Base-by-base conservation (phyloP, 2,888 invertebrate species). In the Copidosoma aretas region DNA sequence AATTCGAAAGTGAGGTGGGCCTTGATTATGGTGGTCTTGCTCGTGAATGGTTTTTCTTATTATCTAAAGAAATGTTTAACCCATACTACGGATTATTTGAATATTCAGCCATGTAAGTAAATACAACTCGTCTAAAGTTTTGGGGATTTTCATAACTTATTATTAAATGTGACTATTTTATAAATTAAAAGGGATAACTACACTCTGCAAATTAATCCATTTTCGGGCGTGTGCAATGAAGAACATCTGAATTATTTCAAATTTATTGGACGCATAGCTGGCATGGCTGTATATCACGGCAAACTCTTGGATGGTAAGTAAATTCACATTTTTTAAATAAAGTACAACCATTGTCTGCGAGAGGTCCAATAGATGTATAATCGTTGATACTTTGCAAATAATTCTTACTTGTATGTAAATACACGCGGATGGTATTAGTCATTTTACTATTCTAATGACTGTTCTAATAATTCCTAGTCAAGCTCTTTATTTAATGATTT, bases 21-120 rank as follows among this genome's bases (percentile, higher is more conserved):
- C 84, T 91, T 86, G 98, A 98, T 86, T 98, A 98, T 85, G 98
- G 98, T 66, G 98, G 98, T 19, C 88, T 98, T 63, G 95, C 97
- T 0, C 89, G 98, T 71, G 98, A 99, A 86, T 98, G 98, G 97
- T 99, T 99, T 88, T 99, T 97, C 88, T 88, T 98, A 32, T 87
- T 99, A 15, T 98, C 98, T 1, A 97, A 97, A 85, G 98, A 99
- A 87, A 98, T 99, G 97, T 99, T 99, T 86, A 99, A 99, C 88
- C 99, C 99, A 0, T 99, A 98, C 85, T 99, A 99, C 86, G 98
- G 98, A 0, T 89, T 99, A 64, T 99, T 99, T 87, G 98, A 99
- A 86, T 99, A 99, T 88, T 98, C 98, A 1, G 98, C 98, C 8
- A 97, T 97, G 98, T 93, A 85, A 88, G 91, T 88, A 53, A 41